Evolutionary conservation across 2,888 invertebrate species (phyloP).

Genomic region (Diarsia brunnea): DNA sequence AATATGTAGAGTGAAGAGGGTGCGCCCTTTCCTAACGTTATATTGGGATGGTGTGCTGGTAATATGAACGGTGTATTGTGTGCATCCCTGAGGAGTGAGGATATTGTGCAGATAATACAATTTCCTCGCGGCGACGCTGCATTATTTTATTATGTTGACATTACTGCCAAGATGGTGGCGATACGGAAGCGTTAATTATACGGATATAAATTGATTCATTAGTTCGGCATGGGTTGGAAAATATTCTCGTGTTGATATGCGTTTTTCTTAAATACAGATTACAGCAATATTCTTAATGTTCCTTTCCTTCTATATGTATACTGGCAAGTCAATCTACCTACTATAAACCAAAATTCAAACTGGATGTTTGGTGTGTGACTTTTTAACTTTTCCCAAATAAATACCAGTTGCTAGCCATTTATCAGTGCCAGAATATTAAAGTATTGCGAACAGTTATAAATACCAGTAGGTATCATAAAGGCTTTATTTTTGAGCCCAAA

Average conservation of each 20-base stretch:
- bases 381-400: background rate
- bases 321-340: background rate
- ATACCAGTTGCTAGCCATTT: background rate
- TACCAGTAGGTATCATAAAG: background rate
- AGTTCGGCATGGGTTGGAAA: background rate
- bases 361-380: background rate
- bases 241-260: background rate
- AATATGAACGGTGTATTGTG: background rate
- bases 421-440: slow-evolving; percentile 8
- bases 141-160: slow-evolving; percentile 40
- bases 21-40: background rate
- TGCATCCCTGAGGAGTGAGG: slow-evolving; percentile 45
- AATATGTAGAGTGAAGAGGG: slow-evolving; percentile 15
- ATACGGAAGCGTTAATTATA: slow-evolving; percentile 19
- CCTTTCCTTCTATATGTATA: background rate
- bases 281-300: background rate
- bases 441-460: background rate
- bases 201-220: slow-evolving; percentile 26
- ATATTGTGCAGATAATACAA: slow-evolving; percentile 37
- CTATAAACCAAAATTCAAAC: background rate
- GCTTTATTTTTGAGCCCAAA: slow-evolving; percentile 5
- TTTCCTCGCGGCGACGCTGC: slow-evolving; percentile 20
- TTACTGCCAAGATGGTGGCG: slow-evolving; percentile 10
- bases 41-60: background rate
- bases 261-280: background rate